These are phyloP conservation scores for Carettochelys insculpta DNA, from an alignment of 2,113 vertebrate species.

Conservation along the genomic window DNA sequence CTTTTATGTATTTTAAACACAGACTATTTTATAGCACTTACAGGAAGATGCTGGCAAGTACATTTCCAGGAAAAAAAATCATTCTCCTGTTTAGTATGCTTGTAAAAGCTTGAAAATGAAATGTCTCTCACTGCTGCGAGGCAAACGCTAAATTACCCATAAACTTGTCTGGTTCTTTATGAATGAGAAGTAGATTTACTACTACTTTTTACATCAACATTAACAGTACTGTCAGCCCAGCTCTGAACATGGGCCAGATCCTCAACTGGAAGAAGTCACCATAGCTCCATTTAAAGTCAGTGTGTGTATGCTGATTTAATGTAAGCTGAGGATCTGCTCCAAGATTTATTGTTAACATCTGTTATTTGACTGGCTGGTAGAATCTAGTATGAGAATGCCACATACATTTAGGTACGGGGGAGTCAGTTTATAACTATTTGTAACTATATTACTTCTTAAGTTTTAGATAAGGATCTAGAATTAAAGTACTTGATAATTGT, in stretches of 20 bases:
- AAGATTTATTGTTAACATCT: neutral
- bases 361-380: neutral
- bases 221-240: neutral
- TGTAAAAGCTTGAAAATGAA: neutral
- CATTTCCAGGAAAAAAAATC: neutral
- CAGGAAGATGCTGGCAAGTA: neutral
- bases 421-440: neutral
- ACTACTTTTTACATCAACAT: neutral
- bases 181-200: conserved; percentile 1
- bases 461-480: neutral
- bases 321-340: neutral
- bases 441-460: neutral
- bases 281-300: neutral
- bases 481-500: neutral
- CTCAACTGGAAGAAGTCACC: accelerated
- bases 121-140: neutral
- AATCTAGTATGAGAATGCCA: neutral
- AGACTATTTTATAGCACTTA: neutral
- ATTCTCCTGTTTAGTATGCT: neutral
- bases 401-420: neutral
- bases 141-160: neutral
- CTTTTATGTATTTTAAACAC: neutral
- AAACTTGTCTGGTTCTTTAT: neutral
- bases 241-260: neutral
- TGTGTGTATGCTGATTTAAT: neutral